Percentiles rank a stretch among this genome's conserved stretches.
These are phyloP conservation scores for Oncorhynchus keta DNA, from an alignment of 2,113 vertebrate species.

Conservation along the genomic window DNA sequence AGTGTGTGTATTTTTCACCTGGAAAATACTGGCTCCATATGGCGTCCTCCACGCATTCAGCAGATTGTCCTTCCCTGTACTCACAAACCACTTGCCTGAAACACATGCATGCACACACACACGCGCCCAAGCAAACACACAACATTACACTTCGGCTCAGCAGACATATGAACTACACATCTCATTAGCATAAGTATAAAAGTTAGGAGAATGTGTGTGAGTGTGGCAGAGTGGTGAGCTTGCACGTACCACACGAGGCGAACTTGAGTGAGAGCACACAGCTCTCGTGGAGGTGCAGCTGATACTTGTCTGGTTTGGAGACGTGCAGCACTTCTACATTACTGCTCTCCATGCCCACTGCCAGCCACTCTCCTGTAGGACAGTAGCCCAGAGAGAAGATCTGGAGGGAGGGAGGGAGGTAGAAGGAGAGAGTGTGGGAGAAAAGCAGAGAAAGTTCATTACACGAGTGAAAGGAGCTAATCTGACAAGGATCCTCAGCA, in stretches of 20 bases:
- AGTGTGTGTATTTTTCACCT: constrained; percentile 65
- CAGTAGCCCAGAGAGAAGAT: constrained; percentile 79
- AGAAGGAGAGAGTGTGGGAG: constrained; percentile 10
- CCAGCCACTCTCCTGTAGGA: constrained; percentile 77
- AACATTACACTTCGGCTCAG: constrained; percentile 4
- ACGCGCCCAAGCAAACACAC: not conserved
- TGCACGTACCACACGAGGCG: constrained; percentile 73
- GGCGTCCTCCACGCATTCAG: constrained; percentile 81
- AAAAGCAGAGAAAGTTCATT: constrained; percentile 46
- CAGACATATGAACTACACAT: not conserved
- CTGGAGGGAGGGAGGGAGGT: constrained; percentile 26
- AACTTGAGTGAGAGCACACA: constrained; percentile 79
- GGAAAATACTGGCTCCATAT: constrained; percentile 78
- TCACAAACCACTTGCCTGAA: constrained; percentile 89
- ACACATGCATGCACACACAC: constrained; percentile 26
- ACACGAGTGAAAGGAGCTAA: constrained; percentile 51
- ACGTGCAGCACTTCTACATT: constrained; percentile 81
- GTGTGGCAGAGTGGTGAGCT: not conserved
- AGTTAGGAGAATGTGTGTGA: not conserved
- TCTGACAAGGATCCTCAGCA: constrained; percentile 50
- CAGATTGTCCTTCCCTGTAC: constrained; percentile 83
- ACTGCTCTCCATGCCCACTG: constrained; percentile 82
- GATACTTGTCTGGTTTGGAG: constrained; percentile 68
- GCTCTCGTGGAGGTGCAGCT: constrained; percentile 75
- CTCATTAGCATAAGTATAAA: not conserved